Evolutionary conservation across 2,797 vertebrate genomes (phyloP).

Genomic region (Mus caroli): DNA sequence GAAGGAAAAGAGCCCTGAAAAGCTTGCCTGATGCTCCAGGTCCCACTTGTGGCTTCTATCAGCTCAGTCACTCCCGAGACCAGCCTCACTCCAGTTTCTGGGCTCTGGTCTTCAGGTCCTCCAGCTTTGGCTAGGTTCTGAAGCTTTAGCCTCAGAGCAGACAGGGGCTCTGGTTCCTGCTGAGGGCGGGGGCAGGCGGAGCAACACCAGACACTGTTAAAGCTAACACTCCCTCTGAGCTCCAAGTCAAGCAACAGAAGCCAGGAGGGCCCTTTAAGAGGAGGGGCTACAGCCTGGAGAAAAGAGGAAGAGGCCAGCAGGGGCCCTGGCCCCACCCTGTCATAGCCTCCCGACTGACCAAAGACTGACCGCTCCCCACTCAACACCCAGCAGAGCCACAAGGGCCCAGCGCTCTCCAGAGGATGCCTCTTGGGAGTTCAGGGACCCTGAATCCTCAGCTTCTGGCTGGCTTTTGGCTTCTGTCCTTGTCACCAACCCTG

Average conservation of each 20-base stretch:
- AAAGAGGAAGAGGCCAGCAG: neutral
- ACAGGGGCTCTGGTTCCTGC: neutral
- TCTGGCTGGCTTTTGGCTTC: neutral
- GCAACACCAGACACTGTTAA: neutral
- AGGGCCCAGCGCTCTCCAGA: neutral
- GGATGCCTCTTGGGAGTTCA: neutral
- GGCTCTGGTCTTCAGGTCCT: constrained; percentile 33
- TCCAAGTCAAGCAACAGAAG: neutral
- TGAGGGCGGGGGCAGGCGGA: constrained; percentile 28
- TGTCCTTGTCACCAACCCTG: neutral
- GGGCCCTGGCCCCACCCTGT: neutral
- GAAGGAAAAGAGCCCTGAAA: neutral
- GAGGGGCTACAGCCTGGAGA: constrained; percentile 64
- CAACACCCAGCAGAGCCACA: neutral
- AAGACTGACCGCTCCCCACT: neutral
- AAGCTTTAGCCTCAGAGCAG: neutral
- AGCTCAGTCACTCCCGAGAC: constrained; percentile 56
- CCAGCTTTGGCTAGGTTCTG: constrained; percentile 13
- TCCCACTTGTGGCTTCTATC: neutral
- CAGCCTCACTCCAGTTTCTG: neutral
- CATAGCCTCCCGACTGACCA: neutral
- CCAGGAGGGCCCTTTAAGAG: constrained; percentile 77
- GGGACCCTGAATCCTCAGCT: neutral
- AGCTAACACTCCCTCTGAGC: neutral
- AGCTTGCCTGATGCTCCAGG: neutral